Evolutionary conservation across 92 coral and sea anemone species (phyloP).

Genomic region (Anthopleura xanthogrammica): DNA sequence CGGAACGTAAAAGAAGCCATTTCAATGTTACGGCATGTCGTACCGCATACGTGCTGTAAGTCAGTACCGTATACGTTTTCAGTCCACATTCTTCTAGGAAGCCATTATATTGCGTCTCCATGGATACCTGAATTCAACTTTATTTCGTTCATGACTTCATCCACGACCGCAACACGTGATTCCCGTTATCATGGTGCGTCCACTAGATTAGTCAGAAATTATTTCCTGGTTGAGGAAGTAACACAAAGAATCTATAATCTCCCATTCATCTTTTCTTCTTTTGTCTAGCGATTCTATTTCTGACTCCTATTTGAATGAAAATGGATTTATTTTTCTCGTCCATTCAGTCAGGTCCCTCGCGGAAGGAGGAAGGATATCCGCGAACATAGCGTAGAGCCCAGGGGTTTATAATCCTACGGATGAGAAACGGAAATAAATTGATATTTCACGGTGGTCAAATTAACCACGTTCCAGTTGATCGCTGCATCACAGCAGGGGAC

Average conservation of each 20-base stretch:
- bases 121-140: too few relatives aligned
- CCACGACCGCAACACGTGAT: neutral
- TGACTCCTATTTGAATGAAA: neutral
- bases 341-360: neutral
- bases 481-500: too few relatives aligned
- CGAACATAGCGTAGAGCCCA: neutral
- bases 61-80: too few relatives aligned
- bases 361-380: neutral
- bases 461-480: too few relatives aligned
- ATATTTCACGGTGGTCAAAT: neutral
- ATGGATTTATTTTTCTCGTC: neutral
- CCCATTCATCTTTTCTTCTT: neutral
- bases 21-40: neutral
- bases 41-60: too few relatives aligned
- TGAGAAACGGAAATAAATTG: neutral
- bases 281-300: neutral
- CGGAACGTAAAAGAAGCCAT: neutral
- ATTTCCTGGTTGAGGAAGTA: neutral
- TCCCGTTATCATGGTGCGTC: too few relatives aligned
- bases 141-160: too few relatives aligned
- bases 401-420: neutral
- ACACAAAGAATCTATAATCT: neutral
- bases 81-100: too few relatives aligned
- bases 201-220: neutral
- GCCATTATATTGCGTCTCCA: too few relatives aligned